Evolutionary conservation across 1,140 invertebrate genomes (phyloP).

Genomic region (Apis florea): DNA sequence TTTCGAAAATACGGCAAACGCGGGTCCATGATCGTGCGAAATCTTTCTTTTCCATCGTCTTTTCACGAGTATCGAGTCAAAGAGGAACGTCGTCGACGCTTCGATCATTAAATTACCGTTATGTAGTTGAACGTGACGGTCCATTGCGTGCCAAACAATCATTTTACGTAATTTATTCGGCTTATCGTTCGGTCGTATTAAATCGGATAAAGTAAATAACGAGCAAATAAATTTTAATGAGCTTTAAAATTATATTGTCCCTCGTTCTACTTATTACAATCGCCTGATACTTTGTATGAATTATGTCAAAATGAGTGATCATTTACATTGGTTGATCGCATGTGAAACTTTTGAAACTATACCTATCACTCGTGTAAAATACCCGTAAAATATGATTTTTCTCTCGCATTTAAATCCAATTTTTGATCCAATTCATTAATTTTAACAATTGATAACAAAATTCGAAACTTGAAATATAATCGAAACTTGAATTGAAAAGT

Average conservation of each 20-base stretch:
- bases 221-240: slow-evolving; percentile 41
- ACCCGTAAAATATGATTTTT: background rate
- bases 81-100: background rate
- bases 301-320: background rate
- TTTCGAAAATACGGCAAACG: background rate
- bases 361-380: too few relatives aligned
- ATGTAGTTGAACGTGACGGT: slow-evolving; percentile 28
- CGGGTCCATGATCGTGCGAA: background rate
- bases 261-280: slow-evolving; percentile 20
- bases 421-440: background rate
- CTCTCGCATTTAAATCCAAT: background rate
- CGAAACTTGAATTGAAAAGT: too few relatives aligned
- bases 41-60: background rate
- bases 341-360: background rate
- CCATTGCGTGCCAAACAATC: slow-evolving; percentile 46
- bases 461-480: too few relatives aligned
- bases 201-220: slow-evolving; percentile 46
- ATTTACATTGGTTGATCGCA: background rate
- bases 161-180: slow-evolving; percentile 39
- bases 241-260: slow-evolving; percentile 24
- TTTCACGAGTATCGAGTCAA: background rate
- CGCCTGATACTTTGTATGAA: slow-evolving; percentile 1
- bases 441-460: too few relatives aligned
- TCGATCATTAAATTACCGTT: slow-evolving; percentile 42
- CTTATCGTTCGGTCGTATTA: slow-evolving; percentile 38